These are phyloP conservation scores for Saguinus imperator DNA, from an alignment of 2,113 vertebrate genomes.

Conservation along the genomic window DNA sequence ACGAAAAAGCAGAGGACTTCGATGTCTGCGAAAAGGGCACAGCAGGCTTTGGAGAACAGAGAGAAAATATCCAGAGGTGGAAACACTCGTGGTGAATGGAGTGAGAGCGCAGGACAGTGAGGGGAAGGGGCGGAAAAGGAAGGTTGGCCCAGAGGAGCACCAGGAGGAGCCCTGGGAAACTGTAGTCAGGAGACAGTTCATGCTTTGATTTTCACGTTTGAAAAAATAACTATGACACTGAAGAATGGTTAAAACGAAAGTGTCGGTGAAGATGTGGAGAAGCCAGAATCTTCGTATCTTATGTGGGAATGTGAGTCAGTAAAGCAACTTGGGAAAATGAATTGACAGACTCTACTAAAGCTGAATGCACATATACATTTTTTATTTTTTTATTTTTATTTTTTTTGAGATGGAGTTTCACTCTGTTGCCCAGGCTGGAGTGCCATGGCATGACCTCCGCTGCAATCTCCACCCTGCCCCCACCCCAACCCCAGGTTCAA, in stretches of 20 bases:
- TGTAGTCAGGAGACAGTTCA: background rate
- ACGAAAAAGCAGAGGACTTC: no score
- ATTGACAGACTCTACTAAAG: background rate
- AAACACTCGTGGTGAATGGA: fast-evolving
- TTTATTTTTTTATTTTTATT: no score
- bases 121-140: background rate
- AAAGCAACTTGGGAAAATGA: background rate
- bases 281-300: background rate
- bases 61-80: background rate
- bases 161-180: background rate
- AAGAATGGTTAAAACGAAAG: background rate
- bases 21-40: background rate
- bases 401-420: no score
- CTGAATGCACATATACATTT: no score
- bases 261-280: background rate
- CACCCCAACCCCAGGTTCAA: no score
- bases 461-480: no score
- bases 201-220: background rate
- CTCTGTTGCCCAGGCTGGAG: no score
- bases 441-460: no score
- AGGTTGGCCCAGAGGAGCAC: fast-evolving
- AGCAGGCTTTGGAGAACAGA: background rate
- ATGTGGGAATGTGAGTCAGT: background rate
- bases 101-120: background rate
- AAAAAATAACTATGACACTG: background rate